Evolutionary conservation across 2,797 vertebrate species (phyloP), one percentile per base, ranked within the genome.

Genomic region (Lacerta viridis): DNA sequence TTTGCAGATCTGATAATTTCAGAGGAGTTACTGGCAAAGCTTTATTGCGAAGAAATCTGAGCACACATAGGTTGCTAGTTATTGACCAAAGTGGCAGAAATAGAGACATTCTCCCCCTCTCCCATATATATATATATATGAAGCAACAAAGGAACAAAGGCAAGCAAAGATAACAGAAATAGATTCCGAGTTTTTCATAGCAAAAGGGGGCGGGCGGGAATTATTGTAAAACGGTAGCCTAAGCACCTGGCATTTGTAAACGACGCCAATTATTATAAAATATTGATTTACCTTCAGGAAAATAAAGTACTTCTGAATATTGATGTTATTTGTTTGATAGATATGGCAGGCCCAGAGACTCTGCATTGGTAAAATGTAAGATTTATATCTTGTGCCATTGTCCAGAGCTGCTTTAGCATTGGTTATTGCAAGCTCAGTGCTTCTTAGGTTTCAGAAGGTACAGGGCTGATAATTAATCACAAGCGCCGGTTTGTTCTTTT

Each of bases 231-330:
- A 77, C 33, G 50, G 50, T 59, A 33, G 33, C 33, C 33, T 33
- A 59, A 68, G 43, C n/a, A 68, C 43, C 43, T 83, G 74, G 80
- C 80, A 83, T 89, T 78, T 86, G 72, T 83, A 89, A 89, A 89
- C 71, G 46, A 71, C 83, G 46, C 66, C 74, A 83, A 41, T 86
- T 86, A 89, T 82, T 86, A 88, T 88, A 83, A 77, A 78, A 46
- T 55, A 89, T 89, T 89, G 84, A 86, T 86, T 89, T 89, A 75
- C 43, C n/a, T 83, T 86, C 72, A 86, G 50, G 46, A 83, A 77
- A 89, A 86, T 68, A 86, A 77, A 89, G 46, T 41, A 83, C 84
- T 61, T 78, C 39, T 77, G 79, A 68, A 83, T 89, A 83, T 77
- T 86, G 69, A 83, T 77, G 41, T 85, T 85, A 86, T 83, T 86